Percentiles rank a stretch among this genome's conserved stretches.
Evolutionary conservation across 2,888 invertebrate species (phyloP).

Genomic region (Tenthredo amoena): DNA sequence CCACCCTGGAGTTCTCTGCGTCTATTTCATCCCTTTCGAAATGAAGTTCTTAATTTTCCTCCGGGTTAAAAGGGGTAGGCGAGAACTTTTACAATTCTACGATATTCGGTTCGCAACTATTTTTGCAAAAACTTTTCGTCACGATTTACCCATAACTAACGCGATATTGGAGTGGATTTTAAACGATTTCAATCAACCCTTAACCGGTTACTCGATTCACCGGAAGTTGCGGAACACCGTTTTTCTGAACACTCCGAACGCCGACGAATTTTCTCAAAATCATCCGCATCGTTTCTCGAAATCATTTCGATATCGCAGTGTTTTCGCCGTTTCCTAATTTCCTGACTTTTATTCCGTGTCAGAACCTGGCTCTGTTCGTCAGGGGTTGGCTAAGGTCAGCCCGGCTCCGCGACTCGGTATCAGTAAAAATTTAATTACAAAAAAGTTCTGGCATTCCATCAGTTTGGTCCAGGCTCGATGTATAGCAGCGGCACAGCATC

Average conservation of each 20-base stretch:
- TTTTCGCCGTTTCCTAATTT: not conserved
- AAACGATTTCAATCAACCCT: not conserved
- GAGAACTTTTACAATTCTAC: not conserved
- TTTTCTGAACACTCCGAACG: not conserved
- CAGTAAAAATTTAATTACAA: conserved; percentile 77
- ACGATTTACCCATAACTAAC: no score
- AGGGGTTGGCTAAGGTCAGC: not conserved
- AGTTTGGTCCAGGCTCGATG: conserved; percentile 66
- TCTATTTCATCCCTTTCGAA: not conserved
- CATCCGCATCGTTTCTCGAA: not conserved
- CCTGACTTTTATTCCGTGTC: not conserved
- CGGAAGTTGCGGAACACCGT: not conserved
- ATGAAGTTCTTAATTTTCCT: not conserved
- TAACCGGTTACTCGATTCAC: not conserved
- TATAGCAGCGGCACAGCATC: not conserved
- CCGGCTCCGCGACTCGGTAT: conserved; percentile 46
- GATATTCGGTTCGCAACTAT: not conserved
- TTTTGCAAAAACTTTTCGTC: not conserved
- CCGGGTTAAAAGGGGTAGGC: not conserved
- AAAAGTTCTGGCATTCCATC: conserved; percentile 78
- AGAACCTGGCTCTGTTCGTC: not conserved
- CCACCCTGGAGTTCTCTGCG: not conserved
- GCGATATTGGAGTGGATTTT: no score
- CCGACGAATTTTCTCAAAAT: not conserved
- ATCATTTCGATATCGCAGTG: not conserved